A percentile compares a stretch with the other conserved stretches of the same genome.
These are phyloP conservation scores for Cordilura impudica DNA, from an alignment of 2,888 invertebrate species.

Conservation along the genomic window DNA sequence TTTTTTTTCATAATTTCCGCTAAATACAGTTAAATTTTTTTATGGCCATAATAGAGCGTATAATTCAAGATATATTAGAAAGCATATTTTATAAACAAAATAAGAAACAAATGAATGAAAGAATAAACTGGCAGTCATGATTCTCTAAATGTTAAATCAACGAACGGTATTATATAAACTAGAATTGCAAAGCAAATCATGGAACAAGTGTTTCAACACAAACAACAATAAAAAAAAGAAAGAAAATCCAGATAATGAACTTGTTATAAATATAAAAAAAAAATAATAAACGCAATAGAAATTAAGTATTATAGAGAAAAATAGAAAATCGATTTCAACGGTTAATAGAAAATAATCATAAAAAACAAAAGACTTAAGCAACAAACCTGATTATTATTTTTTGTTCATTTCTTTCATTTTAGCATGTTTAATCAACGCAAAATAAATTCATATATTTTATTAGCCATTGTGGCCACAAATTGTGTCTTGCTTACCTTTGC, in stretches of 20 bases:
- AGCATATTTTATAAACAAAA: neutral
- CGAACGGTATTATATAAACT: constrained; percentile 58
- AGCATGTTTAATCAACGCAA: constrained; percentile 84
- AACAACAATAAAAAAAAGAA: constrained; percentile 5
- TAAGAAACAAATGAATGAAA: neutral
- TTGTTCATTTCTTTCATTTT: constrained; percentile 38
- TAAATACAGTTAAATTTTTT: constrained; percentile 56
- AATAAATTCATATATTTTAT: constrained; percentile 83
- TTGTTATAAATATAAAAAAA: constrained; percentile 5
- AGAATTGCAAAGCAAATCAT: constrained; percentile 12
- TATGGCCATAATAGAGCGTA: constrained; percentile 32
- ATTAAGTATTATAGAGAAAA: neutral
- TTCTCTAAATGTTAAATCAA: constrained; percentile 27
- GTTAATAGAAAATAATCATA: constrained; percentile 25
- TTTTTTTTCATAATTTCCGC: constrained; percentile 49
- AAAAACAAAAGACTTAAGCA: constrained; percentile 66
- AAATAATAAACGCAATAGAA: constrained; percentile 17
- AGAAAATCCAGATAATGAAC: constrained; percentile 37
- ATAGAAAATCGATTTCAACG: constrained; percentile 28
- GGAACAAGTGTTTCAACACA: constrained; percentile 25
- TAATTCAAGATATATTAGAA: constrained; percentile 22
- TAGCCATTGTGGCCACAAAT: constrained; percentile 84
- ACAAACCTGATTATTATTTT: constrained; percentile 56
- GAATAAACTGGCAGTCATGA: constrained; percentile 2
- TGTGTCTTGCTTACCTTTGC: constrained; percentile 84